phyloP scores from a whole-genome alignment of 2,113 vertebrate genomes.

The Okapia johnstoni region DNA sequence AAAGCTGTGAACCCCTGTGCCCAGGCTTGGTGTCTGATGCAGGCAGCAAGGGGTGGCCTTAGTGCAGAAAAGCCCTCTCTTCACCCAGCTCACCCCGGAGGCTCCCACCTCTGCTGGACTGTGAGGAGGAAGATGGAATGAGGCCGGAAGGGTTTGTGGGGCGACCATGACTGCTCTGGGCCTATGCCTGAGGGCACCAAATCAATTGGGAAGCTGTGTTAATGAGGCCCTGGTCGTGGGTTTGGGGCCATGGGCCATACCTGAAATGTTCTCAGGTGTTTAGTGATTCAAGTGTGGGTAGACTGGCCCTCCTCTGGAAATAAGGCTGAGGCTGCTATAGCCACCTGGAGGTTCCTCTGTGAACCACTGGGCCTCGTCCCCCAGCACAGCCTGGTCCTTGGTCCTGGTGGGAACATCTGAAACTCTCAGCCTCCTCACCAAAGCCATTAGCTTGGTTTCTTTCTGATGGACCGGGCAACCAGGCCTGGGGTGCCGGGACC shows the following conservation, averaged over 20 bases:
- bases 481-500: neutral
- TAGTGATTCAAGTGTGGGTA: neutral
- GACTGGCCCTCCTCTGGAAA: neutral
- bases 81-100: neutral
- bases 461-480: neutral
- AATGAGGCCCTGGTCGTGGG: neutral
- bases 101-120: neutral
- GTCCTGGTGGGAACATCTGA: too few species aligned
- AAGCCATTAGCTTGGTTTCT: neutral
- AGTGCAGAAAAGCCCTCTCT: rapidly evolving
- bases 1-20: neutral
- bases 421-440: neutral
- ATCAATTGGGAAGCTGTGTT: neutral
- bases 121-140: neutral
- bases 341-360: neutral
- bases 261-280: neutral
- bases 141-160: rapidly evolving
- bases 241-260: neutral
- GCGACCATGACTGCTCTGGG: neutral
- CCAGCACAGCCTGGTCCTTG: neutral
- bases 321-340: neutral
- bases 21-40: neutral
- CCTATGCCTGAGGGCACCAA: neutral
- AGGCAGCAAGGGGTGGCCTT: neutral
- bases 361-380: rapidly evolving